Evolutionary conservation across 1,140 invertebrate genomes (phyloP).

Genomic region (Drosophila mojavensis): DNA sequence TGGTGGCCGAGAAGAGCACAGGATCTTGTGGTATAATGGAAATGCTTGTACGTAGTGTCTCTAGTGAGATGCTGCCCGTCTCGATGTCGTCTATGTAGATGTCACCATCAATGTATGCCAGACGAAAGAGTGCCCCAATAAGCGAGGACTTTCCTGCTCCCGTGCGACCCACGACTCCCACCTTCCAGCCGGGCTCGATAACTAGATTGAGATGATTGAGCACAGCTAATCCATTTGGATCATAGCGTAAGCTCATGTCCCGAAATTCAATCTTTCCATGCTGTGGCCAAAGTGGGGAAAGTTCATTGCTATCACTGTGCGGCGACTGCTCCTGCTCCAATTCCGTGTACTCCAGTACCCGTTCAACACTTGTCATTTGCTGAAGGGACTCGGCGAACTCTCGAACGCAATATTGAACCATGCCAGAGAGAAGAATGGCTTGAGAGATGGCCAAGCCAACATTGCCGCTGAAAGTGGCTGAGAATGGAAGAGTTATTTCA

Average conservation of each 20-base stretch:
- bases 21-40: constrained; percentile 90
- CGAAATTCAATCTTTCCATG: constrained; percentile 86
- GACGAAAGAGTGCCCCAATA: constrained; percentile 89
- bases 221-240: constrained; percentile 86
- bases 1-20: constrained; percentile 90
- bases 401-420: constrained; percentile 93
- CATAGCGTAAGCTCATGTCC: constrained; percentile 88
- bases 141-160: constrained; percentile 94
- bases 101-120: constrained; percentile 86
- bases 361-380: constrained; percentile 93
- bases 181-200: constrained; percentile 88
- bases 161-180: constrained; percentile 88
- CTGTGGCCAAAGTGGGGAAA: constrained; percentile 84
- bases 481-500: background rate
- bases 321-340: constrained; percentile 84
- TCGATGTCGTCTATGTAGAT: constrained; percentile 89
- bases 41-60: constrained; percentile 89
- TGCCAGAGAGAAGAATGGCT: constrained; percentile 91
- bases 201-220: constrained; percentile 88
- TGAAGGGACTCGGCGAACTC: constrained; percentile 93
- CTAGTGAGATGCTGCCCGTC: constrained; percentile 87
- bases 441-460: constrained; percentile 93
- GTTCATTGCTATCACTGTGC: constrained; percentile 58
- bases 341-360: constrained; percentile 90
- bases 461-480: constrained; percentile 86